Percentiles rank a stretch among this genome's conserved stretches.
phyloP scores from a whole-genome alignment of 2,888 invertebrate genomes.

The Andricus curvator region DNA sequence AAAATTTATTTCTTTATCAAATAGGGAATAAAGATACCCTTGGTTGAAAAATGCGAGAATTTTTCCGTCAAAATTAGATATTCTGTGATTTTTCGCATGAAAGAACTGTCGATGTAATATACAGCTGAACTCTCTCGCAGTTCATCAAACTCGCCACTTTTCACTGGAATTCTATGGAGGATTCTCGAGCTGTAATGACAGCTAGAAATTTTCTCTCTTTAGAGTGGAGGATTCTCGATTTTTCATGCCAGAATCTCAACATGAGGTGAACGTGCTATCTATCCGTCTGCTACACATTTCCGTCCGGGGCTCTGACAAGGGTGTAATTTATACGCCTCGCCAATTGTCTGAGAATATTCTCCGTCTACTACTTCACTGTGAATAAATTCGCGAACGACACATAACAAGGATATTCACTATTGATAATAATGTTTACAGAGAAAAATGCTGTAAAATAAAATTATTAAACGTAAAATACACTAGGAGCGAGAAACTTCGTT shows the following conservation, averaged over 20 bases:
- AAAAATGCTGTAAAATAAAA: no score
- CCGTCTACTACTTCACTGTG: neutral
- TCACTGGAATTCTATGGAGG: slow-evolving; percentile 1
- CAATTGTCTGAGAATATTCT: slow-evolving; percentile 27
- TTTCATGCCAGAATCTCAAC: slow-evolving; percentile 35
- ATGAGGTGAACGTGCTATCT: slow-evolving; percentile 3
- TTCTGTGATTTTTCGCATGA: neutral
- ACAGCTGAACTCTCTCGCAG: neutral
- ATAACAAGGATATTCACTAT: neutral
- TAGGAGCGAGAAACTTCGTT: no score
- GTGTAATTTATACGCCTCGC: slow-evolving; percentile 32
- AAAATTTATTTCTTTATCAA: neutral
- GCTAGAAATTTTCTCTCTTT: slow-evolving; percentile 20
- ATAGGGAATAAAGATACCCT: neutral
- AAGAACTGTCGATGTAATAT: neutral
- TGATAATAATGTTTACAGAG: no score
- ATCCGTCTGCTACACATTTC: neutral
- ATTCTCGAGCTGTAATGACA: neutral
- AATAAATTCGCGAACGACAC: neutral
- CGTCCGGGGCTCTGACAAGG: slow-evolving; percentile 16
- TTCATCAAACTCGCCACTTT: slow-evolving; percentile 2
- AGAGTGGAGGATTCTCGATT: slow-evolving; percentile 19
- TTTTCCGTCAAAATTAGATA: neutral
- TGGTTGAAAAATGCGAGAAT: neutral
- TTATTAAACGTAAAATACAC: no score